These are phyloP conservation scores for Apodemia duryi DNA, from an alignment of 2,888 invertebrate genomes.

Conservation along the genomic window DNA sequence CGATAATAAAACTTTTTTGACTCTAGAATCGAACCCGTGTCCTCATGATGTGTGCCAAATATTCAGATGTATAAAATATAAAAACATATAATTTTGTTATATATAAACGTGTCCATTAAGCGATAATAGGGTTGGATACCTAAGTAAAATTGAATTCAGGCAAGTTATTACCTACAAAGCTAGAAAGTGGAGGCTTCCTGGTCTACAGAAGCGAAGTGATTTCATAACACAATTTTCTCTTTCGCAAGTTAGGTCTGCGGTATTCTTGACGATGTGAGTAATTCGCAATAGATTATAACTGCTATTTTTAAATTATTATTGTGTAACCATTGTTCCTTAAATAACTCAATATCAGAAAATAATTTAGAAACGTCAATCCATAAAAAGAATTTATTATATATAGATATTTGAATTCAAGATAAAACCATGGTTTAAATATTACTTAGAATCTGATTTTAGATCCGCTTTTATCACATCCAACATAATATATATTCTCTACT, in stretches of 20 bases:
- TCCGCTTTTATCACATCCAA: too few species aligned
- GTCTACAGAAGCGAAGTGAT: slow-evolving; percentile 53
- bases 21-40: background rate
- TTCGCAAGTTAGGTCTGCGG: slow-evolving; percentile 50
- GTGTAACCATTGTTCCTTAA: background rate
- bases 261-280: slow-evolving; percentile 36
- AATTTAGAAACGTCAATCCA: too few species aligned
- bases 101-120: slow-evolving; percentile 19
- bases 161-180: slow-evolving; percentile 52
- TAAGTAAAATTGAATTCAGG: slow-evolving; percentile 47
- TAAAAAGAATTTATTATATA: too few species aligned
- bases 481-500: too few species aligned
- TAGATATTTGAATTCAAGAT: too few species aligned
- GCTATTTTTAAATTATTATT: slow-evolving; percentile 4
- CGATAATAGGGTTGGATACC: slow-evolving; percentile 26
- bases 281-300: slow-evolving; percentile 36
- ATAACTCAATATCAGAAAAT: background rate
- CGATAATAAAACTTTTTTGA: too few species aligned
- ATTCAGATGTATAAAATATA: background rate
- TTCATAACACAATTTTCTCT: slow-evolving; percentile 71
- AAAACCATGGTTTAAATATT: too few species aligned
- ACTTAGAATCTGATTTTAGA: too few species aligned
- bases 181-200: slow-evolving; percentile 55
- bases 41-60: background rate
- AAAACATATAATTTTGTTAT: background rate